phyloP scores from a whole-genome alignment of 2,113 vertebrate genomes.

The Macquaria ambigua region DNA sequence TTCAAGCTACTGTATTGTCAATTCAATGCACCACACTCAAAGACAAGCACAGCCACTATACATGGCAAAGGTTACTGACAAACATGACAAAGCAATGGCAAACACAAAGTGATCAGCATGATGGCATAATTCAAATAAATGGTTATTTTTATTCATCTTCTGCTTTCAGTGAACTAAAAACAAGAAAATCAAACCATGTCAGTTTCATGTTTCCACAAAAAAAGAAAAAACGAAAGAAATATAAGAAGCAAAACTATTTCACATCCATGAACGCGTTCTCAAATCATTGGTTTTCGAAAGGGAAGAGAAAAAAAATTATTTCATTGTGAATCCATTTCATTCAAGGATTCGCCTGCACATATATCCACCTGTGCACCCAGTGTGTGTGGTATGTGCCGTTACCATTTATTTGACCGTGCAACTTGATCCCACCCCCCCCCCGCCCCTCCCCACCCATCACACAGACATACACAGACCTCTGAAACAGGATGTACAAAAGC shows the following conservation, averaged over 20 bases:
- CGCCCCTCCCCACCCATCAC: constrained; percentile 10
- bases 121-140: constrained; percentile 77
- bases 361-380: constrained; percentile 62
- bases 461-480: constrained; percentile 63
- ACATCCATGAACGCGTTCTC: constrained; percentile 74
- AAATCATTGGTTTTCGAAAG: constrained; percentile 68
- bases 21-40: neutral
- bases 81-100: constrained; percentile 46
- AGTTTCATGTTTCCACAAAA: constrained; percentile 78
- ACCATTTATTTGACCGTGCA: constrained; percentile 43
- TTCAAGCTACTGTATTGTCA: neutral
- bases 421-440: constrained; percentile 18
- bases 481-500: constrained; percentile 80
- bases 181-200: constrained; percentile 54
- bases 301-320: constrained; percentile 40
- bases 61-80: neutral
- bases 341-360: constrained; percentile 56
- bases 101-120: constrained; percentile 74
- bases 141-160: constrained; percentile 81
- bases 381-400: constrained; percentile 63
- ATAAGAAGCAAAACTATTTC: constrained; percentile 51
- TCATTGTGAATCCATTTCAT: constrained; percentile 58
- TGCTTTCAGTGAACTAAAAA: constrained; percentile 79
- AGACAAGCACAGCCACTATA: neutral
- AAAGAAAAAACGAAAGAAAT: constrained; percentile 23